These are phyloP conservation scores for Choreutis nemorana DNA, from an alignment of 2,888 invertebrate species.

Conservation along the genomic window DNA sequence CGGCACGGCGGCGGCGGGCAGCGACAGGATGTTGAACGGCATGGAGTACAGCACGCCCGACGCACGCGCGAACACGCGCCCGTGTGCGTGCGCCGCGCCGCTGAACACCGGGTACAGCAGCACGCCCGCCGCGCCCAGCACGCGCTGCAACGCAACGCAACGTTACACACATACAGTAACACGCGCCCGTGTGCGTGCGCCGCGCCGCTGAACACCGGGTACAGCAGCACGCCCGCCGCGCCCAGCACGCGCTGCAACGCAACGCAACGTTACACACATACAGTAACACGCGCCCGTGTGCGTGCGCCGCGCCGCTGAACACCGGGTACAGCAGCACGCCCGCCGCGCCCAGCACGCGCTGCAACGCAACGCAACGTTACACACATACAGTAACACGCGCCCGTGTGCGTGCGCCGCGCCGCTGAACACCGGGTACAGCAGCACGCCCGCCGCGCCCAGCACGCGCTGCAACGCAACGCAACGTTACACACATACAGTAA, in stretches of 20 bases:
- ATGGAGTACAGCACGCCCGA: slow-evolving; percentile 70
- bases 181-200: slow-evolving; percentile 72
- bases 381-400: slow-evolving; percentile 34
- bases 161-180: not conserved
- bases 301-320: slow-evolving; percentile 69
- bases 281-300: slow-evolving; percentile 65
- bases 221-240: slow-evolving; percentile 74
- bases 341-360: slow-evolving; percentile 70
- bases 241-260: slow-evolving; percentile 67
- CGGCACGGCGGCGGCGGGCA: slow-evolving; percentile 81
- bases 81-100: slow-evolving; percentile 70
- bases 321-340: slow-evolving; percentile 81
- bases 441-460: slow-evolving; percentile 74
- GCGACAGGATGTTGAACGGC: slow-evolving; percentile 74
- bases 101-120: slow-evolving; percentile 77
- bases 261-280: slow-evolving; percentile 1
- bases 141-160: slow-evolving; percentile 30
- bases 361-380: slow-evolving; percentile 8
- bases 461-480: slow-evolving; percentile 38
- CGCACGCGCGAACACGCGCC: slow-evolving; percentile 66
- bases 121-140: slow-evolving; percentile 75
- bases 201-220: slow-evolving; percentile 71
- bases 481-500: not conserved
- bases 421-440: slow-evolving; percentile 76
- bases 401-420: slow-evolving; percentile 71